These are phyloP conservation scores for Helleia helle DNA, from an alignment of 2,888 invertebrate genomes.

Conservation along the genomic window DNA sequence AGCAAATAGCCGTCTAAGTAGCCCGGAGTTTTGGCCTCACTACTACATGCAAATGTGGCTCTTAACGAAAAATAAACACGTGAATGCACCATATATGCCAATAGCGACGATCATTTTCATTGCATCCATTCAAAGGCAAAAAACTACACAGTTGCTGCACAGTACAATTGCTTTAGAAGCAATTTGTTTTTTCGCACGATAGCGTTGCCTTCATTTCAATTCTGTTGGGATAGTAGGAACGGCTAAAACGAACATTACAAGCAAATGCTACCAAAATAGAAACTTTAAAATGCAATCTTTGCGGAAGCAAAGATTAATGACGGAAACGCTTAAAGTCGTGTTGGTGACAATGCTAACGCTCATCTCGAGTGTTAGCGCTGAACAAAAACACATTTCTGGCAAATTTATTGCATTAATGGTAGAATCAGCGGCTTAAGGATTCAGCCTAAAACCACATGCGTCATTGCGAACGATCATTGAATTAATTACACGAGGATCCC, in stretches of 20 bases:
- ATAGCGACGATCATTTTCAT: conserved; percentile 17
- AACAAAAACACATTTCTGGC: conserved; percentile 50
- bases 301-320: conserved; percentile 59
- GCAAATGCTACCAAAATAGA: conserved; percentile 51
- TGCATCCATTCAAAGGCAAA: conserved; percentile 15
- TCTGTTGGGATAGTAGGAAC: conserved; percentile 23
- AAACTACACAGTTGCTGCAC: conserved; percentile 17
- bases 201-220: conserved; percentile 34
- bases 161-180: conserved; percentile 24
- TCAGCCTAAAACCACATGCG: conserved; percentile 53
- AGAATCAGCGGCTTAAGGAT: conserved; percentile 56
- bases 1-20: conserved; percentile 64
- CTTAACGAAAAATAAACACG: conserved; percentile 37
- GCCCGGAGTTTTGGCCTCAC: conserved; percentile 54
- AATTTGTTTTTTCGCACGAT: conserved; percentile 30
- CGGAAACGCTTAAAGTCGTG: conserved; percentile 48
- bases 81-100: not conserved
- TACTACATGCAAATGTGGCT: conserved; percentile 42
- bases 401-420: conserved; percentile 56
- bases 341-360: conserved; percentile 53
- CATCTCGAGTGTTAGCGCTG: conserved; percentile 22
- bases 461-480: conserved; percentile 70
- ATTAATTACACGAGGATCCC: conserved; percentile 58
- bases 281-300: conserved; percentile 67
- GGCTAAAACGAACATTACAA: conserved; percentile 44